phyloP scores from a whole-genome alignment of 2,797 vertebrate genomes.

The Delichon dasypus region DNA sequence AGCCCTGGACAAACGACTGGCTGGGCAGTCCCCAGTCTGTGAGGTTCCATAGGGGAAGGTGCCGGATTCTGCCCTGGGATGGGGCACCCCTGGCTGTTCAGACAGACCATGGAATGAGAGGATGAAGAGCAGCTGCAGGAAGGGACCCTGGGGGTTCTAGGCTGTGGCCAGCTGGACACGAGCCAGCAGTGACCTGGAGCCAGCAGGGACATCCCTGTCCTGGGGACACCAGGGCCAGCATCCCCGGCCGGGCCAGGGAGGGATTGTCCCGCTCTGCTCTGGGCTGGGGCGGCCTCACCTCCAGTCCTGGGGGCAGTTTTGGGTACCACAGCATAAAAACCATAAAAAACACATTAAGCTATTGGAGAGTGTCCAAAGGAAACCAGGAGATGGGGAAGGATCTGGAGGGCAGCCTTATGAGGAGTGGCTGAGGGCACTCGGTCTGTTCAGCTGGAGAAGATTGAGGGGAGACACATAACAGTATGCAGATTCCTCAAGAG shows the following conservation, averaged over 20 bases:
- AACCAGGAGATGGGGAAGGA: neutral
- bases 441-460: neutral
- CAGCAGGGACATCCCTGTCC: neutral
- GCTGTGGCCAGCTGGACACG: neutral
- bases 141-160: neutral
- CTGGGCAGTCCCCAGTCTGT: neutral
- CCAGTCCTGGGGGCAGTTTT: neutral
- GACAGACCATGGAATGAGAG: neutral
- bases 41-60: neutral
- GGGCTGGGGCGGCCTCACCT: neutral
- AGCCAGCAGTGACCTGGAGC: neutral
- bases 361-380: neutral
- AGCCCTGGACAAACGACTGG: neutral
- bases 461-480: fast-evolving
- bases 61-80: neutral
- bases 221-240: neutral
- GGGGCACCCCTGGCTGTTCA: no score
- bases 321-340: neutral
- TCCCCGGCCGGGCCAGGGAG: fast-evolving
- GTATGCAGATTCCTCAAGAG: neutral
- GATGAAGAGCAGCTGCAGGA: neutral
- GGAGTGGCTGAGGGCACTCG: neutral
- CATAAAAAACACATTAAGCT: neutral
- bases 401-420: neutral
- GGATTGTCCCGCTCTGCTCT: neutral